These are phyloP conservation scores for Lasioglossum morio DNA, from an alignment of 2,888 invertebrate genomes.

Conservation along the genomic window DNA sequence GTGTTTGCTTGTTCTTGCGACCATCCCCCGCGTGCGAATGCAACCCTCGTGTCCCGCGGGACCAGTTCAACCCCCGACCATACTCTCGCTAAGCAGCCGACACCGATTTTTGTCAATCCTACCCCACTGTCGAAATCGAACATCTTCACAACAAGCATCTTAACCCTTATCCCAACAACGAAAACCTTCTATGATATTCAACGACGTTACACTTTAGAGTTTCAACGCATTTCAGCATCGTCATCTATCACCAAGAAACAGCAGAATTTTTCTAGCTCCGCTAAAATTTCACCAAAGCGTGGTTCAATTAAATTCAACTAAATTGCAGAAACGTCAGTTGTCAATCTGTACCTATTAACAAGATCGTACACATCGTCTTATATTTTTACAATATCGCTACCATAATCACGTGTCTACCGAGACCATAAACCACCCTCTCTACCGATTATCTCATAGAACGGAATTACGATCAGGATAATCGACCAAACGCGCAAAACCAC, in stretches of 20 bases:
- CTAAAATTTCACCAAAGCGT: not conserved
- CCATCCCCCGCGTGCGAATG: conserved; percentile 41
- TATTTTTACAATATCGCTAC: not conserved
- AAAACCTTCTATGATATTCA: not conserved
- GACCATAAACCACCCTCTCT: not conserved
- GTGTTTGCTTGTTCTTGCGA: conserved; percentile 76
- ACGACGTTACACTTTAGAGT: not conserved
- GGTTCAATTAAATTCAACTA: not conserved
- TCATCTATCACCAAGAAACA: too few relatives aligned
- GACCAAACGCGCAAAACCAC: not conserved
- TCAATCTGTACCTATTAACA: not conserved
- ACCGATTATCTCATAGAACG: not conserved
- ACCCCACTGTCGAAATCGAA: not conserved
- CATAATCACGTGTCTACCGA: not conserved
- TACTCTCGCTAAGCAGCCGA: conserved; percentile 80
- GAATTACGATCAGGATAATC: not conserved
- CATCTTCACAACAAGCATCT: not conserved
- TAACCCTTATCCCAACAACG: not conserved
- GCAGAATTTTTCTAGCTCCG: too few relatives aligned
- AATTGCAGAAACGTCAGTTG: not conserved
- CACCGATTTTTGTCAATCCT: conserved; percentile 22
- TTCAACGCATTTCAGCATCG: too few relatives aligned
- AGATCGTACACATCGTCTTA: not conserved
- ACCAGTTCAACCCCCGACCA: conserved; percentile 82
- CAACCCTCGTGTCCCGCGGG: conserved; percentile 76